Conservation (phyloP, 64 coral and sea anemone species). For the Montipora sp. region DNA sequence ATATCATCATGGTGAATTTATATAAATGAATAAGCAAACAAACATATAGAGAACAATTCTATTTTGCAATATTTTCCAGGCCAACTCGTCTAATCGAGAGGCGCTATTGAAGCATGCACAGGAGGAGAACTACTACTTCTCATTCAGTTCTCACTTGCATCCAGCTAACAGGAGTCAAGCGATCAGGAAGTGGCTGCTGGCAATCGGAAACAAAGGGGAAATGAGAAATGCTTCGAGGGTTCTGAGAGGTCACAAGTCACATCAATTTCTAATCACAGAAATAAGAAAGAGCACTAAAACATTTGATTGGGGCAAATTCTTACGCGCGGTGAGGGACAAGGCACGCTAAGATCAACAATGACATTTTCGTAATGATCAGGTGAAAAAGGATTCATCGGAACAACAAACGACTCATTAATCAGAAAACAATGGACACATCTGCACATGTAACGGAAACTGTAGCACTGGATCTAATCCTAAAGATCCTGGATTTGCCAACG, state of each 20-base stretch:
- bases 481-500: too few relatives aligned
- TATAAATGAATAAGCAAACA: too few relatives aligned
- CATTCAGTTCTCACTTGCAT: slow-evolving; percentile 28
- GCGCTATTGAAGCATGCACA: slow-evolving; percentile 2
- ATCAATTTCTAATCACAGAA: slow-evolving; percentile 27
- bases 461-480: too few relatives aligned
- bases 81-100: slow-evolving; percentile 17
- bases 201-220: slow-evolving; percentile 28
- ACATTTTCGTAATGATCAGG: too few relatives aligned
- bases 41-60: too few relatives aligned
- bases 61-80: slow-evolving; percentile 4
- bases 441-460: too few relatives aligned
- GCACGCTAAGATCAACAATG: not conserved
- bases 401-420: too few relatives aligned
- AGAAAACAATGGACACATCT: too few relatives aligned
- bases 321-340: not conserved
- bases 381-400: too few relatives aligned
- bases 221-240: slow-evolving; percentile 36
- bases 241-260: not conserved
- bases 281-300: not conserved
- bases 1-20: too few relatives aligned
- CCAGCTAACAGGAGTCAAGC: not conserved
- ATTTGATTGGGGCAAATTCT: not conserved
- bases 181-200: slow-evolving; percentile 17
- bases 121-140: slow-evolving; percentile 31